Evolutionary conservation across 1,140 invertebrate genomes (phyloP).

Genomic region (Neotoxoptera formosana): DNA sequence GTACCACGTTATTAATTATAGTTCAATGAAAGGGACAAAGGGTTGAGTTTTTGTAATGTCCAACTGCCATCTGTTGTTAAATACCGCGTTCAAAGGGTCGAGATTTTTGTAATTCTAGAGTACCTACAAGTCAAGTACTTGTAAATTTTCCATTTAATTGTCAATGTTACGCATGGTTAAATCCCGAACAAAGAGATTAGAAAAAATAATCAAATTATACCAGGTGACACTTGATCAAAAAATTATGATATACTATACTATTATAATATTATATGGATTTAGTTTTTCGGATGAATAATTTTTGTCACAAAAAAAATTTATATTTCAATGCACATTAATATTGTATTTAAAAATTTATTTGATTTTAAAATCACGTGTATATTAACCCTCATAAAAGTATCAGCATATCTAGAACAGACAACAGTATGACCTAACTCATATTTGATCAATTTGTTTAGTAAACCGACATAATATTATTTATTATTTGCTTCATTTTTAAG

Average conservation of each 20-base stretch:
- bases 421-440: not conserved
- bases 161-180: not conserved
- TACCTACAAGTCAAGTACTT: slow-evolving; percentile 8
- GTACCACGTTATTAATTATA: slow-evolving; percentile 21
- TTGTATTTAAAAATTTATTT: not conserved
- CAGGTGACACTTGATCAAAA: not conserved
- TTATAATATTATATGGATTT: not conserved
- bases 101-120: not conserved
- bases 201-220: not conserved
- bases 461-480: not conserved
- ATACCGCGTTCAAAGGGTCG: not conserved
- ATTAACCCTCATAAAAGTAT: not conserved
- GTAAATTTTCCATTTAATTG: not conserved
- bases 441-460: not conserved
- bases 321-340: not conserved
- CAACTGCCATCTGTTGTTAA: slow-evolving; percentile 33
- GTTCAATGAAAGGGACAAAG: not conserved
- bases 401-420: not conserved
- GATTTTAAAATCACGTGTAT: not conserved
- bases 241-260: not conserved
- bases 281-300: not conserved
- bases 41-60: not conserved
- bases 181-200: not conserved
- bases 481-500: too few species aligned
- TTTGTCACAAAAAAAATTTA: not conserved